These are phyloP conservation scores for Poecilia latipinna DNA, from an alignment of 2,113 vertebrate genomes.

Conservation along the genomic window DNA sequence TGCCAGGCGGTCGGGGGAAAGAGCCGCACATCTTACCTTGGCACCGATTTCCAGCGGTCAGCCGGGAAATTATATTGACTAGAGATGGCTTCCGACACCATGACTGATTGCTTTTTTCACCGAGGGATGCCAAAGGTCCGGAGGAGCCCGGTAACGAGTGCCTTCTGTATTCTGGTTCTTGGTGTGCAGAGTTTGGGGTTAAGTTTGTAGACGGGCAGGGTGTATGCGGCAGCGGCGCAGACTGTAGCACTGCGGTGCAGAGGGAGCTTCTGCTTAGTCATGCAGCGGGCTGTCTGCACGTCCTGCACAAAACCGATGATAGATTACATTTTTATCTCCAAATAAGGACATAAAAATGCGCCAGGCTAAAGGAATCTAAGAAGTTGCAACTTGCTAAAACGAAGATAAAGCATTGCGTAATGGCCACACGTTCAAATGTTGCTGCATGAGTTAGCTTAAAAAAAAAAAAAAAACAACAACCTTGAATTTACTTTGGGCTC, in stretches of 20 bases:
- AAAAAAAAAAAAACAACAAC: too few species aligned
- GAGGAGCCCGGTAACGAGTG: constrained; percentile 86
- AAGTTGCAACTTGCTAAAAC: neutral
- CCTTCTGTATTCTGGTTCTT: constrained; percentile 20
- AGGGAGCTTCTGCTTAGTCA: constrained; percentile 70
- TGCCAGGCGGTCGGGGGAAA: constrained; percentile 20
- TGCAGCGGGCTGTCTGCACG: constrained; percentile 19
- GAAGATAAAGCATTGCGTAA: neutral
- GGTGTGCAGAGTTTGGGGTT: constrained; percentile 67
- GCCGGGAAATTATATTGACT: constrained; percentile 28
- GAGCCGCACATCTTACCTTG: constrained; percentile 34
- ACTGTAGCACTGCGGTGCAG: constrained; percentile 58
- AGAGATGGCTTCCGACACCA: constrained; percentile 73
- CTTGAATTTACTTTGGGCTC: neutral
- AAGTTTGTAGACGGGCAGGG: constrained; percentile 76
- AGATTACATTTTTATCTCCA: too few species aligned
- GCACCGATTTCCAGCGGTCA: constrained; percentile 26
- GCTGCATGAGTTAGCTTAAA: constrained; percentile 7
- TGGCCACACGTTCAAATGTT: neutral
- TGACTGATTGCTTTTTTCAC: constrained; percentile 79
- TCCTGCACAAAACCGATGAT: neutral
- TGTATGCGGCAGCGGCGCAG: constrained; percentile 72
- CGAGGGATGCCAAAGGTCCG: constrained; percentile 80
- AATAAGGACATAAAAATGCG: too few species aligned
- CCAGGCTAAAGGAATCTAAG: neutral